Evolutionary conservation across 2,888 invertebrate genomes (phyloP).

Genomic region (Sceliomorpha sp.): DNA sequence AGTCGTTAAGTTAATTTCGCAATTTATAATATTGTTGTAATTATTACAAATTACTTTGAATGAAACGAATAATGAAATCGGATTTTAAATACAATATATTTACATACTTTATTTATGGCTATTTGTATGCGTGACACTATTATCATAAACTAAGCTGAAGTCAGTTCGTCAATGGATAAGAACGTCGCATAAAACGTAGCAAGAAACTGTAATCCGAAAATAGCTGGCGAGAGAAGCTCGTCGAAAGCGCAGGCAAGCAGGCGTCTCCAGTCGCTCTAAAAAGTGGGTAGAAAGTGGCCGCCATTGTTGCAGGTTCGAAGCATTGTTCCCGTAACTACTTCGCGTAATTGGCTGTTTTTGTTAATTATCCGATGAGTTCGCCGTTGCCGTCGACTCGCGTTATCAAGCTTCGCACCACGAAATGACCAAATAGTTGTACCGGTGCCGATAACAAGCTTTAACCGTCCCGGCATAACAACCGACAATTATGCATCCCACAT

Average conservation of each 20-base stretch:
- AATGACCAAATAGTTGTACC: slow-evolving; percentile 38
- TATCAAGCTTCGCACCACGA: slow-evolving; percentile 31
- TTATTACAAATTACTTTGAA: too few species aligned
- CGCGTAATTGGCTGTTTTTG: slow-evolving; percentile 69
- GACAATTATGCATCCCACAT: slow-evolving; percentile 23
- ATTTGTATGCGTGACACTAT: too few species aligned
- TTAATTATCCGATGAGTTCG: slow-evolving; percentile 63
- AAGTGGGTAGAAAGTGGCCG: slow-evolving; percentile 47
- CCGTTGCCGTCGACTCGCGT: slow-evolving; percentile 36
- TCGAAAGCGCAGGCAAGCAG: slow-evolving; percentile 4
- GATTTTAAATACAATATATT: too few species aligned
- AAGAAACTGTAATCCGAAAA: slow-evolving; percentile 50
- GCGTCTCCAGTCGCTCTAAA: slow-evolving; percentile 33
- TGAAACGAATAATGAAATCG: too few species aligned
- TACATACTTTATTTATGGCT: too few species aligned
- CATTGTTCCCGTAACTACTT: slow-evolving; percentile 68
- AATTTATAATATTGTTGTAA: too few species aligned
- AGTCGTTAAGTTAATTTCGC: too few species aligned
- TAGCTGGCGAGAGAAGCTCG: slow-evolving; percentile 26
- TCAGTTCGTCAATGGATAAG: slow-evolving; percentile 13
- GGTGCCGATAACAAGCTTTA: slow-evolving; percentile 34
- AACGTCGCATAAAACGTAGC: slow-evolving; percentile 34
- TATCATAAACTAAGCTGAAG: slow-evolving; percentile 35
- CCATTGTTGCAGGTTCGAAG: slow-evolving; percentile 55
- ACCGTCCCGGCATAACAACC: slow-evolving; percentile 24